phyloP scores from a whole-genome alignment of 2,113 vertebrate genomes.

The Microcebus griseorufus region DNA sequence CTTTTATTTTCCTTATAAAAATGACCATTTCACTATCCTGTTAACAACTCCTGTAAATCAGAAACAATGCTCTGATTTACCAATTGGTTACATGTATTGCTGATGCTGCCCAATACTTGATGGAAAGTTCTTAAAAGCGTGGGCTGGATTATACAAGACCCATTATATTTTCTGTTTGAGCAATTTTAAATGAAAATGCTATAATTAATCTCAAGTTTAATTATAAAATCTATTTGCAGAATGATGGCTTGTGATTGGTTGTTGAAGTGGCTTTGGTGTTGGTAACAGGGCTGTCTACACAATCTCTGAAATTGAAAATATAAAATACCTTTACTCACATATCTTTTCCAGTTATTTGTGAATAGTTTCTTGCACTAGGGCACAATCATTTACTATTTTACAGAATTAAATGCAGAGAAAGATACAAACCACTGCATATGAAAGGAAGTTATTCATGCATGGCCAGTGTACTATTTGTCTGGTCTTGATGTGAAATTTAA shows the following conservation, averaged over 20 bases:
- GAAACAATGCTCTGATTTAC: neutral
- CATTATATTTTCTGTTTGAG: conserved; percentile 8
- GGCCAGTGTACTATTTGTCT: conserved; percentile 43
- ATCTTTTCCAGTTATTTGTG: conserved; percentile 36
- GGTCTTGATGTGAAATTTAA: conserved; percentile 61
- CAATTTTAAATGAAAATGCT: conserved; percentile 15
- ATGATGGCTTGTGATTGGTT: conserved; percentile 39
- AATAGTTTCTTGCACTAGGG: neutral
- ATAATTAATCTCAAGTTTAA: conserved; percentile 47
- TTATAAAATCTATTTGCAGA: conserved; percentile 31
- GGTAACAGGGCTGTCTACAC: neutral
- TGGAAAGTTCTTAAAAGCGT: neutral
- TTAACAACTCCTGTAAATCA: neutral
- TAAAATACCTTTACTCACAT: conserved; percentile 6
- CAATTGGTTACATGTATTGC: neutral
- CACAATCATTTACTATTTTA: conserved; percentile 29
- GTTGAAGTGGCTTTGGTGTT: conserved; percentile 16
- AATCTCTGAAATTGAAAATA: conserved; percentile 47
- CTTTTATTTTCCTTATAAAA: neutral
- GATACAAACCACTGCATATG: conserved; percentile 40
- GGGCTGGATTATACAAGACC: neutral
- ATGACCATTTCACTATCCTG: neutral
- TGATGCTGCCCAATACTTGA: neutral
- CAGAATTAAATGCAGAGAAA: conserved; percentile 67
- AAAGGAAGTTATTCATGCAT: conserved; percentile 60